Base-by-base conservation (phyloP, 2,113 vertebrate species). In the Sylvietta virens region DNA sequence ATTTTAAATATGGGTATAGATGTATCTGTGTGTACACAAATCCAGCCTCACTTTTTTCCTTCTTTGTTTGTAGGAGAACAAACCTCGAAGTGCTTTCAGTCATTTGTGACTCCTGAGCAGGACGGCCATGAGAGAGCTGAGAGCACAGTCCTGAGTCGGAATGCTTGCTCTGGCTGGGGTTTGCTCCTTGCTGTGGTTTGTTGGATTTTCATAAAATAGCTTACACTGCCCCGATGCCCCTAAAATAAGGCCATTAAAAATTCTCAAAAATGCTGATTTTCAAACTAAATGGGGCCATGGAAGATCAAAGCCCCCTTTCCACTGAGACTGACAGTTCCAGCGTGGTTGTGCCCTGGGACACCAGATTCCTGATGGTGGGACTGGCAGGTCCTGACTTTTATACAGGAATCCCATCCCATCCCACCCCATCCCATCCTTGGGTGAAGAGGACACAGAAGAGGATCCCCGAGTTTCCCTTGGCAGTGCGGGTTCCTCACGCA, bases 301-400 rank as follows among this genome's bases (percentile, higher is more conserved):
- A 44, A 81, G 23, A 22, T 11, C 47, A 31, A 28, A 61, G 10
- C 9, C 11, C 5, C 5, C 5, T 44, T 60, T 48, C 20, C n/a
- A 7, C 18, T 24, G 31, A 51, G 23, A 10, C 45, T 33, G 53
- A 11, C 26, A 45, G 3, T 37, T 45, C 85, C 81, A 77, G 64
- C 0, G 0, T 31, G 58, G 28, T 8, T 5, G 4, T 9, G 13
- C 4, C 44, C 10, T 0, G 2, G 48, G 23, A 39, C 1, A 7
- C 6, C 0, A 1, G 13, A 31, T 27, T 51, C 27, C 42, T 45
- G 53, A 8, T 3, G 3, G n/a, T 35, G n/a, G 57, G 37, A 37
- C 15, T 69, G 58, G 22, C 1, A 7, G 8, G 3, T 54, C 24
- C 35, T 16, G 15, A 7, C 33, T 50, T 16, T 31, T 39, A 16